Percentiles rank a stretch among this genome's conserved stretches.
Evolutionary conservation across 2,113 vertebrate species (phyloP).

Genomic region (Neolamprologus toae): DNA sequence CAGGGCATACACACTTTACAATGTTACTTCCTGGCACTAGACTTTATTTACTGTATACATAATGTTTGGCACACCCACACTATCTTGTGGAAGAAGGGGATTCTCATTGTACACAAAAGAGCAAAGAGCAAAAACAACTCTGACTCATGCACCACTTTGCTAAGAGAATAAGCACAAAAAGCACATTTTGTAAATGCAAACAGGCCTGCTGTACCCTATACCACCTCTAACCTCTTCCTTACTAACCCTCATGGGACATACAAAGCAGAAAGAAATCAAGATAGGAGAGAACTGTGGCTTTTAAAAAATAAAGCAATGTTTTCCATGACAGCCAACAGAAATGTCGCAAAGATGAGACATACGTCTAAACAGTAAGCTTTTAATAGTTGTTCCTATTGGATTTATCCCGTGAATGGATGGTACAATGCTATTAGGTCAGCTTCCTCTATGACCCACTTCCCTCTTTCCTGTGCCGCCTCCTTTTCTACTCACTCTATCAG

Average conservation of each 20-base stretch:
- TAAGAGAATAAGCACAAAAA: not conserved
- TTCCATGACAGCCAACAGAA: not conserved
- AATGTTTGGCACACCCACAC: not conserved
- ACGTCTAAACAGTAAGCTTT: not conserved
- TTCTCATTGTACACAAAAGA: not conserved
- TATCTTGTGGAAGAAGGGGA: not conserved
- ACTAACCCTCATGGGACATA: not conserved
- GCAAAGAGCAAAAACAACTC: not conserved
- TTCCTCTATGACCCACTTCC: slow-evolving; percentile 31
- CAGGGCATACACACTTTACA: not conserved
- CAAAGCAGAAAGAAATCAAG: not conserved
- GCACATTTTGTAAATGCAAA: not conserved
- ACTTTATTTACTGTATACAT: not conserved
- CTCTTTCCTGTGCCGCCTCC: slow-evolving; percentile 7
- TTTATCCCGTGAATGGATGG: slow-evolving; percentile 6
- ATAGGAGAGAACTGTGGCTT: not conserved
- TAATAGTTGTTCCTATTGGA: not conserved
- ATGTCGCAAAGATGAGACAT: not conserved
- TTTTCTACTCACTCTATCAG: not conserved
- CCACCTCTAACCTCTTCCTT: not conserved
- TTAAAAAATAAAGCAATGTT: not conserved
- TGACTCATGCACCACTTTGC: not conserved
- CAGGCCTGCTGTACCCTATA: not conserved
- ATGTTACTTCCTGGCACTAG: not conserved
- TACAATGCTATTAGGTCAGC: slow-evolving; percentile 3